Evolutionary conservation across 1,140 invertebrate species (phyloP).

Genomic region (Phocides pigmalion): DNA sequence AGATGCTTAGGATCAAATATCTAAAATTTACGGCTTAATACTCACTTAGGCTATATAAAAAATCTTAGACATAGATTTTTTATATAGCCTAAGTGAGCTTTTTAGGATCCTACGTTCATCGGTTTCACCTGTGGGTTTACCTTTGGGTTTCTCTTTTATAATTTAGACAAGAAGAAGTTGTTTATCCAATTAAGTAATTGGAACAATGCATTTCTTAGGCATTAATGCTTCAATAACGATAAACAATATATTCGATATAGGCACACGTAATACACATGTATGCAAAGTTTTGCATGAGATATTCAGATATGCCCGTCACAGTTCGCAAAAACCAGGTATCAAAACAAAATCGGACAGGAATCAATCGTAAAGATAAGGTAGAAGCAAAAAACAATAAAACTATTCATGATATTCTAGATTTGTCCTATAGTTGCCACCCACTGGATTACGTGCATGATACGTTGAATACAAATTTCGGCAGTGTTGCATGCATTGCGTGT

Average conservation of each 20-base stretch:
- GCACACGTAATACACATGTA: not conserved
- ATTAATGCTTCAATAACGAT: not conserved
- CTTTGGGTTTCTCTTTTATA: no score
- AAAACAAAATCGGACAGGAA: constrained; percentile 8
- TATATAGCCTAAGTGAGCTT: no score
- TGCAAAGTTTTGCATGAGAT: not conserved
- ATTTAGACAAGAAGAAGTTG: no score
- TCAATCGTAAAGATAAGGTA: constrained; percentile 14
- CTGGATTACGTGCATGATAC: constrained; percentile 70
- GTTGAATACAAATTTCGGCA: constrained; percentile 68
- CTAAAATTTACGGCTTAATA: no score
- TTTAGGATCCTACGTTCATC: no score
- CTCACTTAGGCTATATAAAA: no score
- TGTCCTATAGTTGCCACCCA: constrained; percentile 68
- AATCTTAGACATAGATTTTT: no score
- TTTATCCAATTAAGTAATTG: no score
- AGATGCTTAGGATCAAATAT: no score
- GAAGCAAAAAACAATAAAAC: constrained; percentile 46
- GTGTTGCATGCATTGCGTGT: constrained; percentile 61
- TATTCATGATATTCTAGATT: constrained; percentile 72
- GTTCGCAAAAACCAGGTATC: constrained; percentile 10
- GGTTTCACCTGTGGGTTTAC: no score
- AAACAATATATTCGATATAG: no score
- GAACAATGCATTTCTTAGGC: no score
- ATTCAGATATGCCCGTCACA: constrained; percentile 2